Conservation (phyloP, 2,797 vertebrate genomes). For the Phoeniculus purpureus region DNA sequence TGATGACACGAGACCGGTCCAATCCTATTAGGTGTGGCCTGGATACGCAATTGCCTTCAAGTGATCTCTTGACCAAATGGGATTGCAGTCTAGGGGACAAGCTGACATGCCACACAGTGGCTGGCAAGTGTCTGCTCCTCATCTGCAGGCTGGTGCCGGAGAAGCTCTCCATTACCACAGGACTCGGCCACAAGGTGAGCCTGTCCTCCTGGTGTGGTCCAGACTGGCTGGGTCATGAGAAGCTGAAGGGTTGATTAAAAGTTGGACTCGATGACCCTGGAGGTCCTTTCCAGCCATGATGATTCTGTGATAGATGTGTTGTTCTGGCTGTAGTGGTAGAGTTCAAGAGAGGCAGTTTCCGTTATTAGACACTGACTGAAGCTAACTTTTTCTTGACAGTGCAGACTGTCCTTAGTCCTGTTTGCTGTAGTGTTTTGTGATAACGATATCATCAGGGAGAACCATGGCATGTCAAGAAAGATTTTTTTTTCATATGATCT, state of each 20-base stretch:
- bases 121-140: background rate
- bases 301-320: too few species aligned
- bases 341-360: background rate
- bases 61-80: background rate
- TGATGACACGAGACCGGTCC: background rate
- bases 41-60: fast-evolving
- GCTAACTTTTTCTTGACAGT: background rate
- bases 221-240: background rate
- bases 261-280: too few species aligned
- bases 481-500: conserved; percentile 8
- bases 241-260: background rate
- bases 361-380: background rate
- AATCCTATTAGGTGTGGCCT: background rate
- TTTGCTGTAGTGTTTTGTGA: conserved; percentile 26
- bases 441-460: conserved; percentile 25
- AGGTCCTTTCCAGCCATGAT: too few species aligned
- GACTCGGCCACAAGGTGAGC: background rate
- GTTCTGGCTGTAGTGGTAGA: background rate
- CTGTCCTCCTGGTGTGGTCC: background rate
- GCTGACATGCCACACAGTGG: fast-evolving
- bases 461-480: background rate
- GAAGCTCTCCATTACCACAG: background rate
- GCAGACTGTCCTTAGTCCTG: background rate
- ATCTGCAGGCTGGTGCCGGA: background rate
- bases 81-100: background rate